A percentile compares a stretch with the other conserved stretches of the same genome.
Conservation (phyloP, 2,797 vertebrate genomes). For the Thamnophis elegans region DNA sequence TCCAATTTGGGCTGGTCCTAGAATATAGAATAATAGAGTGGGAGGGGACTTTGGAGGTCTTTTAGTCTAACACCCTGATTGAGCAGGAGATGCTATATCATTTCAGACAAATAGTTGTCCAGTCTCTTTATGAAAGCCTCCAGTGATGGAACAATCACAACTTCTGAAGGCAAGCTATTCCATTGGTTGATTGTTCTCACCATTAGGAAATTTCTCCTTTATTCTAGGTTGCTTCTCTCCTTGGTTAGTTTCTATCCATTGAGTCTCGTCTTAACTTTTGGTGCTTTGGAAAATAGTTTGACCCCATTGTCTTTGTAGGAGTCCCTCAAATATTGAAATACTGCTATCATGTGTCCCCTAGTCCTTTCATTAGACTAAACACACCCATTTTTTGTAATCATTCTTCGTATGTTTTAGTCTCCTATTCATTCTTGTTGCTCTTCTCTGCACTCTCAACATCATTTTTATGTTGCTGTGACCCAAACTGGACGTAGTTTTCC, state of each 20-base stretch:
- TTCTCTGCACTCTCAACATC: background rate
- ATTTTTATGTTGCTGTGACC: background rate
- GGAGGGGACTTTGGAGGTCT: background rate
- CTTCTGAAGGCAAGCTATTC: background rate
- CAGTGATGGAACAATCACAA: too few species aligned
- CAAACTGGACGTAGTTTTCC: background rate
- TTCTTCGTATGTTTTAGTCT: background rate
- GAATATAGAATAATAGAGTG: background rate
- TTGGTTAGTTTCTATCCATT: background rate
- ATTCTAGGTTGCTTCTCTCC: background rate
- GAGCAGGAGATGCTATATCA: background rate
- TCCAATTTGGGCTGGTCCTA: background rate
- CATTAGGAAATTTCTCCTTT: background rate
- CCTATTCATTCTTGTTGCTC: background rate
- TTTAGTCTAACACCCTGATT: background rate
- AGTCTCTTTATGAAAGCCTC: too few species aligned
- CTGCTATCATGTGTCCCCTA: background rate
- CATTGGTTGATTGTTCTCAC: background rate
- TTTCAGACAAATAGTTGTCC: too few species aligned
- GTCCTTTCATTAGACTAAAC: background rate
- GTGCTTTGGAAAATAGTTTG: background rate
- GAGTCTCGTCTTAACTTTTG: background rate
- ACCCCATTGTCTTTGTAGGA: background rate
- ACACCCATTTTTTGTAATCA: background rate
- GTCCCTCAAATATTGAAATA: background rate